phyloP scores from a whole-genome alignment of 2,113 vertebrate genomes.

The Pygoscelis adeliae region DNA sequence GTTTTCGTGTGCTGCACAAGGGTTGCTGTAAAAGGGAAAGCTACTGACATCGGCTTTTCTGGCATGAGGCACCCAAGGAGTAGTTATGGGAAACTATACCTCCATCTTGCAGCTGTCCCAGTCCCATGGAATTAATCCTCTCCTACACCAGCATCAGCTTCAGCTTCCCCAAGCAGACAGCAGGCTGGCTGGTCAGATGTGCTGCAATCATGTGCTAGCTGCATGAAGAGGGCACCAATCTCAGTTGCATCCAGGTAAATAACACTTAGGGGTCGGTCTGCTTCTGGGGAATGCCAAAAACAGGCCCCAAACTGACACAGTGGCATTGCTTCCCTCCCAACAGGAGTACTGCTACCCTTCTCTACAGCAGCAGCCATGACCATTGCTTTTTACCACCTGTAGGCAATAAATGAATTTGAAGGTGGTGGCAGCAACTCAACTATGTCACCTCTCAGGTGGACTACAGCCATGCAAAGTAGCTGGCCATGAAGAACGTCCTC shows the following conservation, averaged over 20 bases:
- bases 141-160: neutral
- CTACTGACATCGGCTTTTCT: neutral
- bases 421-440: neutral
- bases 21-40: neutral
- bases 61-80: neutral
- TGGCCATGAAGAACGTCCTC: neutral
- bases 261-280: neutral
- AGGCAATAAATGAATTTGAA: neutral
- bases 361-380: neutral
- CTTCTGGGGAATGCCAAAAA: neutral
- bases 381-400: neutral
- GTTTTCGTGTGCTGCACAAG: neutral
- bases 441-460: neutral
- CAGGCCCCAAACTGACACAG: neutral
- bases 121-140: neutral
- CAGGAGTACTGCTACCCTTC: neutral
- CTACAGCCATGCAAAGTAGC: neutral
- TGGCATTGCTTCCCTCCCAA: neutral
- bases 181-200: neutral
- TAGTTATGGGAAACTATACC: neutral
- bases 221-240: neutral
- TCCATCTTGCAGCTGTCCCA: neutral
- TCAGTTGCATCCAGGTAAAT: neutral
- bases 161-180: neutral
- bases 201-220: neutral